Conservation (phyloP, 2,113 vertebrate genomes). For the Cairina moschata region DNA sequence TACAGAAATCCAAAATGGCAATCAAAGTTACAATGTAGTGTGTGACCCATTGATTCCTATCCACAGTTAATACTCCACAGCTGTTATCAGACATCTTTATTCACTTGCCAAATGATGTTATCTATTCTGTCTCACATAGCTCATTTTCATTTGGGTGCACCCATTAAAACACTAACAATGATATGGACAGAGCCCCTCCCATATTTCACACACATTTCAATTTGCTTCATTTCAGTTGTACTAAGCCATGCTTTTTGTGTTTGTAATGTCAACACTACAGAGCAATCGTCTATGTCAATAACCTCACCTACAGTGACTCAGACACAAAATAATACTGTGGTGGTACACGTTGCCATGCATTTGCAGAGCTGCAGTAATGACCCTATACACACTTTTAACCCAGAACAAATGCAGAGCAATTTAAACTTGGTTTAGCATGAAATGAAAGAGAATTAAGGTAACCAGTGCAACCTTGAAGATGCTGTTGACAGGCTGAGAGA, state of each 20-base stretch:
- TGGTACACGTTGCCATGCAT: background rate
- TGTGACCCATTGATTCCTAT: background rate
- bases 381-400: background rate
- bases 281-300: slow-evolving; percentile 8
- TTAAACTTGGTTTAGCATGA: background rate
- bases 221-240: background rate
- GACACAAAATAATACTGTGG: background rate
- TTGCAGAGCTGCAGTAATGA: background rate
- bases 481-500: background rate
- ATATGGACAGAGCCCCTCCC: too few relatives aligned
- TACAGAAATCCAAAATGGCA: background rate
- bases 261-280: background rate
- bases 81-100: background rate
- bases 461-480: background rate
- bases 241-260: background rate
- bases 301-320: background rate
- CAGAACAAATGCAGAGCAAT: background rate
- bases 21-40: background rate
- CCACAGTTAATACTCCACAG: background rate
- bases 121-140: background rate
- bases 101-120: background rate
- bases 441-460: background rate
- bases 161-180: background rate
- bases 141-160: background rate
- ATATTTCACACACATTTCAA: background rate